phyloP scores from a whole-genome alignment of 2,888 invertebrate species.

The Prenolepis imparis region DNA sequence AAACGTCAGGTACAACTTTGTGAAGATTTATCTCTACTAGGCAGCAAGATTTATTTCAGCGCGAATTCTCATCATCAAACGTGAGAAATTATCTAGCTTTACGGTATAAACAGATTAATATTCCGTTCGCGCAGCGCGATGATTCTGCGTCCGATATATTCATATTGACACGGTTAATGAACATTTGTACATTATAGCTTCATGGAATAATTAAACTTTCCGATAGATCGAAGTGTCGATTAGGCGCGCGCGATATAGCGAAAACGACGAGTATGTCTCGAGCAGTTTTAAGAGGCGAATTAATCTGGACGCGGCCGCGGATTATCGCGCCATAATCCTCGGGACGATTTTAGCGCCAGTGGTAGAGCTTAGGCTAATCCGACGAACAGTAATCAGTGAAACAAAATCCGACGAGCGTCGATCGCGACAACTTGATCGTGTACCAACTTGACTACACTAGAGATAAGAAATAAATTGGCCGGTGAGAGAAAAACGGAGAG shows the following conservation, averaged over 20 bases:
- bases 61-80: not conserved
- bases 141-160: not conserved
- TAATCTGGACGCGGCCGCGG: not conserved
- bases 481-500: not conserved
- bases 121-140: not conserved
- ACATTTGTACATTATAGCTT: not conserved
- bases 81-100: not conserved
- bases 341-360: constrained; percentile 35
- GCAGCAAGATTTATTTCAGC: not conserved
- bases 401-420: constrained; percentile 62
- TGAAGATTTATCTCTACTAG: not conserved
- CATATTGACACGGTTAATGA: constrained; percentile 19
- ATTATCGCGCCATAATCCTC: constrained; percentile 54
- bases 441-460: constrained; percentile 2
- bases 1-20: not conserved
- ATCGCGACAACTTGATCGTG: constrained; percentile 64
- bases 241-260: constrained; percentile 8
- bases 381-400: constrained; percentile 58
- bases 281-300: constrained; percentile 15
- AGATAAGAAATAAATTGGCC: constrained; percentile 39
- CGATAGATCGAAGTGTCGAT: constrained; percentile 36
- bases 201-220: constrained; percentile 29
- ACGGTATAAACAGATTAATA: constrained; percentile 6
- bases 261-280: not conserved
- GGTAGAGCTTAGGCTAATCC: constrained; percentile 60